Conservation (phyloP, 2,888 invertebrate species). For the Ophraella communa region DNA sequence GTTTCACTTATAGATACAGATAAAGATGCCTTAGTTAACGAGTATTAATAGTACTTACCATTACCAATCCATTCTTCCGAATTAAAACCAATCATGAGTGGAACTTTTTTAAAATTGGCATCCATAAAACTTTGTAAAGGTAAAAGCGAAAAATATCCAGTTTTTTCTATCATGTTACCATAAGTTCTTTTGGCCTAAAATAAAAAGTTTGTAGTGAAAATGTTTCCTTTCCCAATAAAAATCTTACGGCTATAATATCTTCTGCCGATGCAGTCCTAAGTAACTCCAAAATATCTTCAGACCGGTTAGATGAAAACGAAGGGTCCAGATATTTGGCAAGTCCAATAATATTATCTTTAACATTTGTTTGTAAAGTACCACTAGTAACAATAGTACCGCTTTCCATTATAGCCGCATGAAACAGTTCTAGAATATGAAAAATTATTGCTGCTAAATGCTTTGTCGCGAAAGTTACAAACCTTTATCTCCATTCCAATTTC, state of each 20-base stretch:
- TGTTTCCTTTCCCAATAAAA: background rate
- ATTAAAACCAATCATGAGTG: constrained; percentile 31
- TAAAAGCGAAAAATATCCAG: constrained; percentile 10
- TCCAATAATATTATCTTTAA: constrained; percentile 14
- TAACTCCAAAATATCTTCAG: constrained; percentile 16
- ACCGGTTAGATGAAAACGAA: constrained; percentile 17
- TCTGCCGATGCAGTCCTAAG: constrained; percentile 10
- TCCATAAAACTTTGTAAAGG: constrained; percentile 19
- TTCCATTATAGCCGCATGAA: constrained; percentile 29
- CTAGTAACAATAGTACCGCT: constrained; percentile 25
- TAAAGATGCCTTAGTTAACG: too few relatives aligned
- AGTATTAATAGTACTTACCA: too few relatives aligned
- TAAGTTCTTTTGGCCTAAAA: background rate
- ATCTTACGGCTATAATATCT: constrained; percentile 15
- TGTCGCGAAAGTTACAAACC: too few relatives aligned
- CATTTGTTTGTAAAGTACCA: constrained; percentile 5
- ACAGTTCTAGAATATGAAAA: too few relatives aligned
- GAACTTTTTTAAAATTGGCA: constrained; percentile 27
- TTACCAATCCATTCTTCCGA: constrained; percentile 33
- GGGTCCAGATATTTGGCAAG: constrained; percentile 16
- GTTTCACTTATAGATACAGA: too few relatives aligned
- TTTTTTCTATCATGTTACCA: constrained; percentile 19
- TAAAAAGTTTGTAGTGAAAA: background rate
- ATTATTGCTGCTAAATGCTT: too few relatives aligned
- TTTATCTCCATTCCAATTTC: too few relatives aligned